Evolutionary conservation across 92 coral and sea anemone species (phyloP).

Genomic region (Pocillopora meandrina): DNA sequence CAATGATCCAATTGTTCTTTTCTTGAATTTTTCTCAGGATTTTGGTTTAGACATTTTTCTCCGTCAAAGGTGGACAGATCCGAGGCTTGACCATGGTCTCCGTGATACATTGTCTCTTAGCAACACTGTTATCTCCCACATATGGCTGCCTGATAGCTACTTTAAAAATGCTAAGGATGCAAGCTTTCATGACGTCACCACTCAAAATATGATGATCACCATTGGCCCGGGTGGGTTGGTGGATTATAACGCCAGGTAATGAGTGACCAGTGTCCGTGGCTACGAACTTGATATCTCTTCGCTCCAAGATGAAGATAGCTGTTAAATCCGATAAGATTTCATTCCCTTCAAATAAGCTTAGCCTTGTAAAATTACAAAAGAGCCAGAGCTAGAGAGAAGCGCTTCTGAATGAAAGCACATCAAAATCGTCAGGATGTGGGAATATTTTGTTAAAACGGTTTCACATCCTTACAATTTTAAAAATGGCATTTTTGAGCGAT

Average conservation of each 20-base stretch:
- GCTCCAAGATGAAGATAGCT: no score
- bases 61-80: conserved; percentile 63
- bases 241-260: conserved; percentile 60
- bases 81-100: conserved; percentile 58
- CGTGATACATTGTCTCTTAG: conserved; percentile 53
- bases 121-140: conserved; percentile 37
- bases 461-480: no score
- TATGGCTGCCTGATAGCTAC: conserved; percentile 68
- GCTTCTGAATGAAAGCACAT: no score
- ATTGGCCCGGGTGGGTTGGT: conserved; percentile 65
- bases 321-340: no score
- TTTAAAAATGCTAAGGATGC: conserved; percentile 67
- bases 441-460: no score
- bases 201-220: conserved; percentile 57
- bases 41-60: conserved; percentile 64
- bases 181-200: conserved; percentile 62
- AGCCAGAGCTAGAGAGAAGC: no score
- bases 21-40: conserved; percentile 33
- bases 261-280: background rate
- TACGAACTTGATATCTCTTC: background rate
- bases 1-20: background rate
- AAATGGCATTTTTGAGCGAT: no score
- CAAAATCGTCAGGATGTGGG: no score
- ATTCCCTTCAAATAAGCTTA: no score
- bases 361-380: no score